Percentiles rank a stretch among this genome's conserved stretches.
These are phyloP conservation scores for Microchrysa polita DNA, from an alignment of 2,888 invertebrate species.

Conservation along the genomic window DNA sequence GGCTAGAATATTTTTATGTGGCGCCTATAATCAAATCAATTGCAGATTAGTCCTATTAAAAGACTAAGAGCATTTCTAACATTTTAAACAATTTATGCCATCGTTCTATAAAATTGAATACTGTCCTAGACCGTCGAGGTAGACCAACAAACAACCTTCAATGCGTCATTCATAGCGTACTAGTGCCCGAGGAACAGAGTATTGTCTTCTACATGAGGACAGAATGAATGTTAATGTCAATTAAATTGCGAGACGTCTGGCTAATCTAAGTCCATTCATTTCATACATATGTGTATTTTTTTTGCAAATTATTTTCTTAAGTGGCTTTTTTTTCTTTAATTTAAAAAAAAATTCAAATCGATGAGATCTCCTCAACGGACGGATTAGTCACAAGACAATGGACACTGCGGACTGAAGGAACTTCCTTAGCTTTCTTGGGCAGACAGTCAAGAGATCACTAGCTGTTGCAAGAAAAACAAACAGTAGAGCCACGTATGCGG, in stretches of 20 bases:
- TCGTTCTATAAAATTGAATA: not conserved
- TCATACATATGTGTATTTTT: too few relatives aligned
- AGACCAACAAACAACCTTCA: not conserved
- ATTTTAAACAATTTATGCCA: not conserved
- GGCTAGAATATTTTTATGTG: conserved; percentile 19
- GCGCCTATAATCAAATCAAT: conserved; percentile 41
- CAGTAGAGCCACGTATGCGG: not conserved
- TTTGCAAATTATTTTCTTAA: too few relatives aligned
- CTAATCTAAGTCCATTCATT: conserved; percentile 26
- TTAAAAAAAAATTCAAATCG: conserved; percentile 12
- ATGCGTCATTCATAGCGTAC: conserved; percentile 1
- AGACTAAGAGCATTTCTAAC: too few relatives aligned
- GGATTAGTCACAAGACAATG: conserved; percentile 29
- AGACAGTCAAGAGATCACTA: not conserved
- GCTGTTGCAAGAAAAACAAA: not conserved
- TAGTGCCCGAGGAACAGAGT: conserved; percentile 2
- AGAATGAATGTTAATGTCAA: not conserved
- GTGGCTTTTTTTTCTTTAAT: conserved; percentile 14
- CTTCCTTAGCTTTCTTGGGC: not conserved
- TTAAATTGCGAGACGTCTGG: conserved; percentile 36
- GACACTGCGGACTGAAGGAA: not conserved
- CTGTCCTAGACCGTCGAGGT: not conserved
- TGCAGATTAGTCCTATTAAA: conserved; percentile 27
- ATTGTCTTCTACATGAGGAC: not conserved
- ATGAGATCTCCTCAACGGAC: not conserved